These are phyloP conservation scores for Ommatoiulus sabulosus DNA, from an alignment of 2,888 invertebrate species.

Conservation along the genomic window DNA sequence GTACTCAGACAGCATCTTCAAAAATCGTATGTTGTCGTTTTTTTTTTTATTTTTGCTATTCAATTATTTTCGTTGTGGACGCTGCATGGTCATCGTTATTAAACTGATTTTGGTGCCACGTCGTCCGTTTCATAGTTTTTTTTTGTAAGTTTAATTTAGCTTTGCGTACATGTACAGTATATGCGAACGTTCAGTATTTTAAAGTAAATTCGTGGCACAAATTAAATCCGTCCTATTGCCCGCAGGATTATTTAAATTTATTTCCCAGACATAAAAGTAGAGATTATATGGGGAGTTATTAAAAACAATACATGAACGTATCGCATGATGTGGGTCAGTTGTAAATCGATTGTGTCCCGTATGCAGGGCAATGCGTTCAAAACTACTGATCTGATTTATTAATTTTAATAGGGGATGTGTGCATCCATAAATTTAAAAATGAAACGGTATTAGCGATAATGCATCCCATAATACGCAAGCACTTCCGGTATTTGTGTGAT, in stretches of 20 bases:
- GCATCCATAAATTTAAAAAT: neutral
- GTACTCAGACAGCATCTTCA: too few species aligned
- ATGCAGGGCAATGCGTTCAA: neutral
- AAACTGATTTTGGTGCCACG: too few species aligned
- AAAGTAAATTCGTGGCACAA: neutral
- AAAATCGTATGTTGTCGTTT: too few species aligned
- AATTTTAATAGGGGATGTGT: neutral
- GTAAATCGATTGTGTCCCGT: neutral
- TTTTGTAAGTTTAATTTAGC: too few species aligned
- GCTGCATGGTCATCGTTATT: too few species aligned
- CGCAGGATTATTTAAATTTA: neutral
- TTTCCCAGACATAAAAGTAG: neutral
- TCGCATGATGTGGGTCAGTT: neutral
- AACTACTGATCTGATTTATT: neutral
- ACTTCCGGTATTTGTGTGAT: neutral
- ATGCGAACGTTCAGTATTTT: too few species aligned
- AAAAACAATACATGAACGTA: neutral
- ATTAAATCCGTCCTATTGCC: neutral
- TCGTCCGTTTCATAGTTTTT: too few species aligned
- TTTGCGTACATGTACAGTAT: too few species aligned
- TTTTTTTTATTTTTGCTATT: too few species aligned
- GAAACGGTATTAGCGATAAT: neutral
- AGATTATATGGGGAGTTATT: neutral
- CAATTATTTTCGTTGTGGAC: neutral
- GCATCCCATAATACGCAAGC: neutral